Evolutionary conservation across 2,888 invertebrate genomes (phyloP), one percentile per base, ranked within the genome.

Genomic region (Rhagonycha fulva): DNA sequence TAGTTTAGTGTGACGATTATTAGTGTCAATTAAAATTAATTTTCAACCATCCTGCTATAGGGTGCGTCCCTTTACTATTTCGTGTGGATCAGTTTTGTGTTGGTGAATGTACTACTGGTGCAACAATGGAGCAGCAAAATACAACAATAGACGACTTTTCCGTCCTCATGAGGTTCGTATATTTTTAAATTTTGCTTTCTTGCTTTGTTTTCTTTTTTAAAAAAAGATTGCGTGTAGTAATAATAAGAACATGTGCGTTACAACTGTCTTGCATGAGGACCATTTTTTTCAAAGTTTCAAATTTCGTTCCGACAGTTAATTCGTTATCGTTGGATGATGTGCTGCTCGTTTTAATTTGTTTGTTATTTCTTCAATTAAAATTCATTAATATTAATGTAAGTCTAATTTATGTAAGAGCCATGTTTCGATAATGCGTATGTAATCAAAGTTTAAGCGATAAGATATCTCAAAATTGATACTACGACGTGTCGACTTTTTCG

Each of bases 21-120:
- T 87, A 84, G 82, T 80, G 82, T 83, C 84, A 86, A 87, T 87
- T 87, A 86, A 86, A 84, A 84, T 83, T 86, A 87, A 87, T 87
- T 87, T 86, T 74, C 86, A 85, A 86, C 86, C 86, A 87, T 87
- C 87, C 87, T 87, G 87, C 84, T 47, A 74, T 78, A 81, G 81
- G 81, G 80, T 81, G 79, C 79, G 80, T 79, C 80, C 79, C 80
- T 72, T 78, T 74, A 75, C 63, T n/a, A 66, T 66, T 66, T 47
- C n/a, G 47, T 47, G 47, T 47, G 47, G n/a, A 47, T n/a, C n/a
- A 62, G 11, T 62, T 24, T 62, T n/a, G 63, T 24, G 63, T 66
- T 23, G 23, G 14, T 12, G 63, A 5, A 47, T 47, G 19, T 14
- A 63, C 47, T 61, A 63, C 47, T 61, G 24, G 10, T 61, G 19